Evolutionary conservation across 35 echinoderm and acorn worm genomes (phyloP).

Genomic region (Anneissia japonica): DNA sequence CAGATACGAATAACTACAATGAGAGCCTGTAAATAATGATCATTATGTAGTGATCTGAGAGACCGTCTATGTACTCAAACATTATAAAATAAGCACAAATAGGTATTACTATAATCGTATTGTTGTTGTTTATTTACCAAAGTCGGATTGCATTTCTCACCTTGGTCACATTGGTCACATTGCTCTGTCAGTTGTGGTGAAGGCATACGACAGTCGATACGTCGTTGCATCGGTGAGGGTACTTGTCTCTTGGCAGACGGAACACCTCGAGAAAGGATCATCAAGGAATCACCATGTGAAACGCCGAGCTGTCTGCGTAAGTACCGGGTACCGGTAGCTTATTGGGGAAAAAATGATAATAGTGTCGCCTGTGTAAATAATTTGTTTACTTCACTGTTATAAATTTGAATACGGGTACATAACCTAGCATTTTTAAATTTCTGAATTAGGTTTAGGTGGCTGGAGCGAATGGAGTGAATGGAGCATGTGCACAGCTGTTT

Average conservation of each 20-base stretch:
- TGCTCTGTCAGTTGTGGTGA: conserved; percentile 65
- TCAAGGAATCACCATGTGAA: conserved; percentile 40
- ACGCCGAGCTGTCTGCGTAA: conserved; percentile 45
- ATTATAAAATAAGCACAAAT: too few species aligned
- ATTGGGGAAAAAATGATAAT: too few species aligned
- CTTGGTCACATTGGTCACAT: conserved; percentile 74
- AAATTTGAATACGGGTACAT: too few species aligned
- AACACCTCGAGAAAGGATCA: neutral
- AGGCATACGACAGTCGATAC: conserved; percentile 43
- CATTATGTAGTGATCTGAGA: too few species aligned
- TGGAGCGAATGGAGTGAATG: conserved; percentile 69
- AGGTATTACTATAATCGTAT: too few species aligned
- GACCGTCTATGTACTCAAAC: too few species aligned
- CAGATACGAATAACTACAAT: too few species aligned
- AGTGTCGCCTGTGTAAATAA: too few species aligned
- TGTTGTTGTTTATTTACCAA: neutral
- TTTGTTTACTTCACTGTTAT: too few species aligned
- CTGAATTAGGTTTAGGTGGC: conserved; percentile 36
- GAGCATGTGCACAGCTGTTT: conserved; percentile 60
- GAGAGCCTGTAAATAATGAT: too few species aligned
- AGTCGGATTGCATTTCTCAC: conserved; percentile 74
- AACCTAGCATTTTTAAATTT: neutral
- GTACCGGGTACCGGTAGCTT: too few species aligned
- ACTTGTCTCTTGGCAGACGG: conserved; percentile 40
- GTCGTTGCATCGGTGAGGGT: conserved; percentile 55